These are phyloP conservation scores for Ichneumoninae sp. DNA, from an alignment of 2,888 invertebrate genomes.

Conservation along the genomic window DNA sequence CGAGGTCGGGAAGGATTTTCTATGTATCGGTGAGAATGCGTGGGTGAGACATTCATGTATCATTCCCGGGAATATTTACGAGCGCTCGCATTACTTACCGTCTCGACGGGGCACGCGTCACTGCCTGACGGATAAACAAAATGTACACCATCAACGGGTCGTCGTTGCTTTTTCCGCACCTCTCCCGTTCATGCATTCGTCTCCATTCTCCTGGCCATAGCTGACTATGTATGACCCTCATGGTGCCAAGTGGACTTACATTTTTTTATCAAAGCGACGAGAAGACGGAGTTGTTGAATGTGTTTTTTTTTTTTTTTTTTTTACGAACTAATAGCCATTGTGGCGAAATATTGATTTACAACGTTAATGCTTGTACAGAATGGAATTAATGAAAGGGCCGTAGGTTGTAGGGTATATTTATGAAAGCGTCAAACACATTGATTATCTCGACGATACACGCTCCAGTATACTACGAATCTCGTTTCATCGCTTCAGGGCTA, in stretches of 20 bases:
- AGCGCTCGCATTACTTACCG: constrained; percentile 48
- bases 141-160: constrained; percentile 27
- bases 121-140: constrained; percentile 54
- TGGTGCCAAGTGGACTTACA: constrained; percentile 9
- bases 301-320: neutral
- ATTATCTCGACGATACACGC: constrained; percentile 6
- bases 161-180: neutral
- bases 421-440: neutral
- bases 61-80: constrained; percentile 47
- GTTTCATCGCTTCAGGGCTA: neutral
- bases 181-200: constrained; percentile 24
- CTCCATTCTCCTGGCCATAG: constrained; percentile 17
- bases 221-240: neutral
- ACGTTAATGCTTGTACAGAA: neutral
- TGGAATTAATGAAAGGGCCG: neutral
- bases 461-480: constrained; percentile 15
- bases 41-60: constrained; percentile 26
- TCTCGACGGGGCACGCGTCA: constrained; percentile 51
- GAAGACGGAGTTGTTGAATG: neutral
- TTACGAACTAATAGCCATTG: neutral
- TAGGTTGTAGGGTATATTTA: neutral
- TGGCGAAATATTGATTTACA: neutral
- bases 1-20: neutral
- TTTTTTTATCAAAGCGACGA: neutral
- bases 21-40: constrained; percentile 14